phyloP scores from a whole-genome alignment of 2,113 vertebrate species.

The Eulemur macaco region DNA sequence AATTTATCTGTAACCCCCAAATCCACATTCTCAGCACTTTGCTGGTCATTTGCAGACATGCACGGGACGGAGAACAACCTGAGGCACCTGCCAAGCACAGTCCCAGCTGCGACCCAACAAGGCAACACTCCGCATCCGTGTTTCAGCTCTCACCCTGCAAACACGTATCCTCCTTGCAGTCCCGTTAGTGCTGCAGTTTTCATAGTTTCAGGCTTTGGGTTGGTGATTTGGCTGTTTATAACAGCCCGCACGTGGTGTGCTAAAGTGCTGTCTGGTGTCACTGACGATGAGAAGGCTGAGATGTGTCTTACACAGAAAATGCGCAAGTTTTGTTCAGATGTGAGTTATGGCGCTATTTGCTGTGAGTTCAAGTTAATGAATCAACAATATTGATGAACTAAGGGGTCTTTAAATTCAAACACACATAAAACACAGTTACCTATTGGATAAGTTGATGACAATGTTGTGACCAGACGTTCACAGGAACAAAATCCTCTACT shows the following conservation, averaged over 20 bases:
- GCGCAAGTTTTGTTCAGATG: background rate
- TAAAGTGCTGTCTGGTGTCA: background rate
- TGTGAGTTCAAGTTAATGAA: background rate
- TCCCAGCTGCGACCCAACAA: background rate
- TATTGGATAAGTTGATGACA: background rate
- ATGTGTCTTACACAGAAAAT: background rate
- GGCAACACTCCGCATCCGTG: too few species aligned
- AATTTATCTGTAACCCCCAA: background rate
- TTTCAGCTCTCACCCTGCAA: background rate
- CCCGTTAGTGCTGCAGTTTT: too few species aligned
- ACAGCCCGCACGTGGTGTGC: background rate
- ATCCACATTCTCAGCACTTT: background rate
- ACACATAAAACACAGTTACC: background rate
- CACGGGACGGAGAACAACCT: background rate
- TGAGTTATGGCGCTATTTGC: background rate
- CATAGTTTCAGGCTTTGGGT: background rate
- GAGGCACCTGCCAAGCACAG: fast-evolving
- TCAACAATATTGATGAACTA: background rate
- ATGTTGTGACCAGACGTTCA: background rate
- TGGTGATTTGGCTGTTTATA: background rate
- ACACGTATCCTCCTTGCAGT: background rate
- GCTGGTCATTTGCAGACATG: background rate
- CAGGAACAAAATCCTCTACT: background rate
- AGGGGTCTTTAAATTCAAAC: background rate
- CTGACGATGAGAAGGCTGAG: background rate